Base-by-base conservation (phyloP, 2,113 vertebrate species). In the Erpornis zantholeuca region DNA sequence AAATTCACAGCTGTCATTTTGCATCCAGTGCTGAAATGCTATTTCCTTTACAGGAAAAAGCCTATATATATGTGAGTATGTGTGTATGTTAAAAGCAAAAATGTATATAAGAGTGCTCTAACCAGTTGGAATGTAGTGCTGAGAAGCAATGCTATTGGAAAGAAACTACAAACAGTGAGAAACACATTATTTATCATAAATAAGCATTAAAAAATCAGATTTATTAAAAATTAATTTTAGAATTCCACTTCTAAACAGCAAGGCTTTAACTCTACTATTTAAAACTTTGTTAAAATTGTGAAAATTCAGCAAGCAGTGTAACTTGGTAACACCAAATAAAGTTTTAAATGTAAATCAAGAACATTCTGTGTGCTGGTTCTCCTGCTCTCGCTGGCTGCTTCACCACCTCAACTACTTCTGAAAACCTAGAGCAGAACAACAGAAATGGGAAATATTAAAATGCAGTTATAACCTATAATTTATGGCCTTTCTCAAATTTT, bases 41-140 rank as follows among this genome's bases (percentile, higher is more conserved):
- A 38, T 54, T 69, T 86, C 22, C 11, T 56, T 45, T n/a, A 53
- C 5, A 38, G 29, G 23, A 82, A 75, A 75, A 15, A 63, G 6
- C 22, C 20, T 10, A 15, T 22, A 14, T 68, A 1, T 28, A 0
- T 22, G 10, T 50, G 4, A 66, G 9, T 64, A 1, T 52, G 2
- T 77, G 1, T 35, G 1, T 69, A 36, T 36, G 10, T 20, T 44
- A 60, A 60, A 45, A 73, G 2, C 21, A 68, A 45, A 47, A 54
- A 53, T 5, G 64, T 20, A 12, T 28, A 63, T 44, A 17, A 50
- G 42, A 29, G n/a, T 66, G 36, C 10, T 38, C 29, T 49, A 79
- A 22, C 17, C 24, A 49, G n/a, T 23, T 64, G 78, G 40, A 82
- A 68, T 38, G 12, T 21, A 70, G 15, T 23, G 15, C 60, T 57